phyloP scores from a whole-genome alignment of 2,888 invertebrate species.

The Smittia sp. region DNA sequence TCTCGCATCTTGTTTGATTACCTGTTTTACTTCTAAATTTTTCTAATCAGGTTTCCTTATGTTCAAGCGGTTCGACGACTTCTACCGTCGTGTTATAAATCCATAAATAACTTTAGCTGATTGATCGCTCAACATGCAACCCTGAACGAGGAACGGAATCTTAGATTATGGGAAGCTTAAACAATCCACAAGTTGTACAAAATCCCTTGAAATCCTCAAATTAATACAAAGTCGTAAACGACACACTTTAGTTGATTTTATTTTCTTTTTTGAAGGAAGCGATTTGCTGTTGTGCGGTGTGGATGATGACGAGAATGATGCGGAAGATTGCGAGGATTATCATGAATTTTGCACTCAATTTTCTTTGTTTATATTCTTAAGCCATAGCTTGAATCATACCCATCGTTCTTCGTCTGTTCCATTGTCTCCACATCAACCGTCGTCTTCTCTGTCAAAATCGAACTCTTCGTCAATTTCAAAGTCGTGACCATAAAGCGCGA shows the following conservation, averaged over 20 bases:
- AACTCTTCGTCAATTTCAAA: background rate
- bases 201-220: slow-evolving; percentile 29
- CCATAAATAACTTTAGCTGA: background rate
- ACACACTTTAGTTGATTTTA: slow-evolving; percentile 1
- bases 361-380: background rate
- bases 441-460: background rate
- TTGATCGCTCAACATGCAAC: background rate
- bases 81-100: background rate
- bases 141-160: background rate
- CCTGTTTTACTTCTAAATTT: too few relatives aligned
- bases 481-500: background rate
- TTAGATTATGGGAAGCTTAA: slow-evolving; percentile 29
- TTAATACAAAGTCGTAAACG: slow-evolving; percentile 28
- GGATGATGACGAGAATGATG: background rate
- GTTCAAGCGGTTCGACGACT: background rate
- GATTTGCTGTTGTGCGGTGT: background rate
- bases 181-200: background rate
- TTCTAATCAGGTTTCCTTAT: background rate
- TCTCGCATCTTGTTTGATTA: too few relatives aligned
- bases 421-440: too few relatives aligned
- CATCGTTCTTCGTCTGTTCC: too few relatives aligned
- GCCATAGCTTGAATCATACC: too few relatives aligned
- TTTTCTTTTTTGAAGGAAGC: background rate
- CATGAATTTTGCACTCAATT: background rate
- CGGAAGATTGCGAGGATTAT: background rate